Base-by-base conservation (phyloP, 1,140 invertebrate species). In the Micrasema longulum region DNA sequence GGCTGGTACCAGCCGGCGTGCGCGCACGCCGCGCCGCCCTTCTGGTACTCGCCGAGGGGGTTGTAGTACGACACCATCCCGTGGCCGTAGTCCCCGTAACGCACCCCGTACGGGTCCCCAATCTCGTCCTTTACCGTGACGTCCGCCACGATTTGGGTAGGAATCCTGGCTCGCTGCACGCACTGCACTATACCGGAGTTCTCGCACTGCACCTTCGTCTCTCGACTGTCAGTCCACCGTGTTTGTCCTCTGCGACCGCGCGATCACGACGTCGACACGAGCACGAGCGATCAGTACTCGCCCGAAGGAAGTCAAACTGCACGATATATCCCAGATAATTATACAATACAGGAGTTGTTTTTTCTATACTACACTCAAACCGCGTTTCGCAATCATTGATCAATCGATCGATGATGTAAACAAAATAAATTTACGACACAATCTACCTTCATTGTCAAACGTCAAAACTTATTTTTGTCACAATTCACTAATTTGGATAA, bases 1-100 rank as follows among this genome's bases (percentile, higher is more conserved):
- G 74, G 74, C 67, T 75, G 74, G 71, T 84, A 84, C 83, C 83
- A 85, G 55, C 83, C 82, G 43, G 80, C 78, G 63, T 76, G 75
- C 36, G 72, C 80, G 78, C 84, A 84, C 69, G 83, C 82, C 11
- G 77, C 76, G 70, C 82, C 82, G 78, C 84, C 81, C 78, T 87
- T 87, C 77, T 85, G 83, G 79, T 87, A 88, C 85, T 88, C 87
- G 76, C 84, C 83, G 77, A 87, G 80, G 76, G 85, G 82, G 70
- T 86, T 86, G 64, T 87, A 86, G 82, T 87, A 88, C 65, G 86
- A 88, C 81, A 88, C 87, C 87, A 88, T 88, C 77, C 38, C 57
- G 57, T 20, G 57, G 16, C 36, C 36, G 57, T 62, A 50, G 45
- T 47, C 43, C 20, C 38, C 22, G 62, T 48, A 65, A 5, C 62